Evolutionary conservation across 1,140 invertebrate species (phyloP).

Genomic region (Drosophila fuyamai): DNA sequence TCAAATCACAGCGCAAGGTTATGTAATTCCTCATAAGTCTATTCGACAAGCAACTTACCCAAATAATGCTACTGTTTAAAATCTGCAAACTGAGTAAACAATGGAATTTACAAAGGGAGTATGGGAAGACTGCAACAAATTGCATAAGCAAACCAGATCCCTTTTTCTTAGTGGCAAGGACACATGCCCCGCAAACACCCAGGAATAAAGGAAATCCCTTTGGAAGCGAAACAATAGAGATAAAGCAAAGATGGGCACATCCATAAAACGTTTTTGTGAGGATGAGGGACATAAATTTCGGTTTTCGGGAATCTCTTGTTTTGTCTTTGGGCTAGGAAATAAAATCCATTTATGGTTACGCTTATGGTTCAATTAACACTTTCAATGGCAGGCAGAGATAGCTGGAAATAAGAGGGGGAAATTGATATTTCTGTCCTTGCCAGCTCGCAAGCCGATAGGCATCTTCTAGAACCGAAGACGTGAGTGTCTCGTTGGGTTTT

Average conservation of each 20-base stretch:
- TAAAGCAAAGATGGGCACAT: constrained; percentile 43
- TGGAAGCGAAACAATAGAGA: constrained; percentile 44
- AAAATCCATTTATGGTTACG: constrained; percentile 84
- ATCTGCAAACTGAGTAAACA: constrained; percentile 49
- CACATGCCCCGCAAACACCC: constrained; percentile 62
- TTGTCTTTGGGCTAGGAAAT: constrained; percentile 70
- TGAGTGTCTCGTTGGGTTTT: constrained; percentile 36
- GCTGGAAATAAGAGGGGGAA: constrained; percentile 26
- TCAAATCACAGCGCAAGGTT: constrained; percentile 30
- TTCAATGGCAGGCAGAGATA: constrained; percentile 58
- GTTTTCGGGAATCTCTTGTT: constrained; percentile 62
- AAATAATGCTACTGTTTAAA: constrained; percentile 54
- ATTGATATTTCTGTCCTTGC: constrained; percentile 60
- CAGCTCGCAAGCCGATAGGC: constrained; percentile 35
- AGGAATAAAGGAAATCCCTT: constrained; percentile 28
- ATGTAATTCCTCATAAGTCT: constrained; percentile 47
- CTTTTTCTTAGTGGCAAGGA: constrained; percentile 52
- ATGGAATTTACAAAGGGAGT: constrained; percentile 19
- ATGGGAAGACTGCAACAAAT: constrained; percentile 70
- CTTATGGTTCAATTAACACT: constrained; percentile 84
- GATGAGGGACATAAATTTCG: constrained; percentile 67
- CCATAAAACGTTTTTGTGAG: constrained; percentile 68
- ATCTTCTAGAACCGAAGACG: constrained; percentile 36
- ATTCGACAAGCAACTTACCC: constrained; percentile 31
- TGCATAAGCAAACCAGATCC: constrained; percentile 70